Percentiles rank a stretch among this genome's conserved stretches.
Conservation (phyloP, 2,797 vertebrate genomes). For the Gallinago stenura region DNA sequence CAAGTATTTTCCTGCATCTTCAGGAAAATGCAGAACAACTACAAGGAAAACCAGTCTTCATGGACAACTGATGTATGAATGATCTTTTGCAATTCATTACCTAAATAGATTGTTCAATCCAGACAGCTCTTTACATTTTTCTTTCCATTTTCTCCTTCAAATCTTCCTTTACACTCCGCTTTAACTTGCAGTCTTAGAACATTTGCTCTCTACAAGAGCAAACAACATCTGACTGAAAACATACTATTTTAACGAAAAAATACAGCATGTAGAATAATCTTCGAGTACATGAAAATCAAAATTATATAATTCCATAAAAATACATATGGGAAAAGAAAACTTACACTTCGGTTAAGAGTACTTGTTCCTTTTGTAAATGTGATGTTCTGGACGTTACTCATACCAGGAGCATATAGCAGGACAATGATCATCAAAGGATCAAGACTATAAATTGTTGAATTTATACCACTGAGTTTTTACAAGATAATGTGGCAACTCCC, state of each 20-base stretch:
- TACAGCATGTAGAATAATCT: background rate
- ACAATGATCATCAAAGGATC: background rate
- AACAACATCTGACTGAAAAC: background rate
- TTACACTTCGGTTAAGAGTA: background rate
- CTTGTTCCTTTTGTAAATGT: background rate
- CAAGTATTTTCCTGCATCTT: background rate
- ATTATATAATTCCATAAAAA: background rate
- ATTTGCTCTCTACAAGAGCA: background rate
- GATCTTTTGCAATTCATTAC: background rate
- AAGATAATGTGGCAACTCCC: background rate
- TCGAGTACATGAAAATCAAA: background rate
- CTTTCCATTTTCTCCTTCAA: background rate
- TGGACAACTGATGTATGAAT: background rate
- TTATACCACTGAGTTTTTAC: background rate
- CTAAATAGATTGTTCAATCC: background rate
- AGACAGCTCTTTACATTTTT: background rate
- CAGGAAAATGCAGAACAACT: background rate
- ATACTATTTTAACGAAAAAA: background rate
- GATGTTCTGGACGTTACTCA: background rate
- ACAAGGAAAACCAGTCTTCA: background rate
- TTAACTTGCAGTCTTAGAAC: background rate
- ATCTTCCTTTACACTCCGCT: background rate
- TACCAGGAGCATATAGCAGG: rapidly evolving
- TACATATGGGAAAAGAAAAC: background rate
- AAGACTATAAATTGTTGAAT: background rate